Base-by-base conservation (phyloP, 2,888 invertebrate species). In the Trypoxylon attenuatum region DNA sequence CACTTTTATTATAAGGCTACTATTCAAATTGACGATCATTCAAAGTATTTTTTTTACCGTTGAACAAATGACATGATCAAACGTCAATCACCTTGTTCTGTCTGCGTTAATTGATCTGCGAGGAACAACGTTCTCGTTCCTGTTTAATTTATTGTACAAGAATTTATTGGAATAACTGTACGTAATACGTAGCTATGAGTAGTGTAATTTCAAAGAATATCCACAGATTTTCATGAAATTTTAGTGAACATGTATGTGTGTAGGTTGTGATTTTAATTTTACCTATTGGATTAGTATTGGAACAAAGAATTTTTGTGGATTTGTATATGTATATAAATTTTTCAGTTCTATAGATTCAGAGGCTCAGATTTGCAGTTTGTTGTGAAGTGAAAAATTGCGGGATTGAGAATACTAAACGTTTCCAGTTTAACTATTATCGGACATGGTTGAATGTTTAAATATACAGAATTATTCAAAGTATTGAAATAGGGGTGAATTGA, bases 181-280 rank as follows among this genome's bases (percentile, higher is more conserved):
- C 72, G 77, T 76, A 79, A 76, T 41, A 38, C 46, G 53, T 73
- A 75, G 62, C 54, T 72, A 64, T 64, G 59, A 60, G 63, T 81
- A 73, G 69, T 58, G 62, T 73, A 72, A 71, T 64, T 57, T 52
- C 58, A 67, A 47, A 51, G n/a, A 66, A 70, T 69, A 69, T 65
- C 67, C 64, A 25, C 66, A 50, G 50, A 60, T 73, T 69, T 77
- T 53, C 50, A 60, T 53, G 60, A 51, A 63, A 61, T 70, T 73
- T 61, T 71, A 72, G 72, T 71, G 78, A 72, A 76, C 59, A 79
- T 73, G n/a, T n/a, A 71, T 77, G 77, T 77, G 78, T 81, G 78
- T 83, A 83, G 85, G 85, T 85, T 85, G 84, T 83, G 84, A 85
- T 72, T 84, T 82, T 79, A 77, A n/a, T 78, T 81, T 79, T 72